These are phyloP conservation scores for Chiloscyllium punctatum DNA, from an alignment of 2,797 vertebrate species.

Conservation along the genomic window DNA sequence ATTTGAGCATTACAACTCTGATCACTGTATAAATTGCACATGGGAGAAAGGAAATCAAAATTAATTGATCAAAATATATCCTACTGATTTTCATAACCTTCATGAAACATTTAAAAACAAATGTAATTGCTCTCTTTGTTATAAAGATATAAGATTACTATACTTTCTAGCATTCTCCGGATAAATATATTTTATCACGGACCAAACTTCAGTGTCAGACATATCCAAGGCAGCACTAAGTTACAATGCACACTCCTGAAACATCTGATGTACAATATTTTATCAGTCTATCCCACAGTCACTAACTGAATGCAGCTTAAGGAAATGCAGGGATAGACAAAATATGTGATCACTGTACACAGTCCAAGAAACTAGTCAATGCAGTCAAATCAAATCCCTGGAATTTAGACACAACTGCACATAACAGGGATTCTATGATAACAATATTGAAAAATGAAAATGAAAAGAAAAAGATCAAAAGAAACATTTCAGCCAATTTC, in stretches of 20 bases:
- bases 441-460: not conserved
- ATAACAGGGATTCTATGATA: no score
- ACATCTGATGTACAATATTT: not conserved
- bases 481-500: not conserved
- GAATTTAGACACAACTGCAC: not conserved
- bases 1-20: not conserved
- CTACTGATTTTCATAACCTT: not conserved
- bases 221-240: not conserved
- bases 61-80: not conserved
- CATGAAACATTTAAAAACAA: not conserved
- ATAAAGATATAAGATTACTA: not conserved
- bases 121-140: not conserved
- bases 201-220: not conserved
- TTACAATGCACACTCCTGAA: not conserved
- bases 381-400: not conserved
- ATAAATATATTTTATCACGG: not conserved
- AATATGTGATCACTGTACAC: no score
- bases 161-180: not conserved
- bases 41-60: not conserved
- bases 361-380: not conserved
- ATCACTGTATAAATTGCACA: not conserved
- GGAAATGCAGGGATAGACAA: no score
- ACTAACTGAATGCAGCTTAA: not conserved
- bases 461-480: not conserved
- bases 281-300: not conserved